Evolutionary conservation across 2,113 vertebrate species (phyloP), one percentile per base, ranked within the genome.

Genomic region (Bubalus kerabau): DNA sequence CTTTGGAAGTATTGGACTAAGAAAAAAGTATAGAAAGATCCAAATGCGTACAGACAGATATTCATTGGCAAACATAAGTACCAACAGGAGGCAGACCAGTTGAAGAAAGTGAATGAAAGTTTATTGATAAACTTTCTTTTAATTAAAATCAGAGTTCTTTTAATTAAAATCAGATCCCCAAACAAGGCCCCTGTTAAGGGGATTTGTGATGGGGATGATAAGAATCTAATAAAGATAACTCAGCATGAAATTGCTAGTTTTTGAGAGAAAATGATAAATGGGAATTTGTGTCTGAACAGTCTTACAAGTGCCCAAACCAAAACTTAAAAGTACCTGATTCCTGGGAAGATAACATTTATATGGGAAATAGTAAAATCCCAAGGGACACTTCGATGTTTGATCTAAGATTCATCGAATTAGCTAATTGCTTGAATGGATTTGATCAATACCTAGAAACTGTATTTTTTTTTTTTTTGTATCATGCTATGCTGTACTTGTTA

Each of bases 211-310:
- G 59, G 94, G 86, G 87, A 95, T 97, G 64, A 86, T 98, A 97
- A 97, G 97, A 97, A 83, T 96, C 98, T 96, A 96, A 67, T 97
- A 97, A 98, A 98, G 97, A 96, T 87, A 98, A 97, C 84, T 96
- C 86, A 92, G 92, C 97, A 43, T 96, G 97, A 98, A 98, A 97
- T 98, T 97, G 32, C 95, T 98, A 32, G 21, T 97, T 98, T 98
- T 94, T 28, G 30, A 96, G 93, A 64, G 91, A 92, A 98, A 98
- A 97, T 71, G 78, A 95, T 97, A 98, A 98, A 97, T 96, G 97
- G 67, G 30, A 97, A 97, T 82, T 97, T 98, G 94, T 26, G 96
- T 86, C 76, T 95, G 23, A 76, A 94, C 95, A 90, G 91, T 98
- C 54, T 97, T 98, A 80, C 81, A 97, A 80, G 81, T 97, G 60